Evolutionary conservation across 1,140 invertebrate genomes (phyloP), one percentile per base, ranked within the genome.

Genomic region (Pseudomyrmex sp.): DNA sequence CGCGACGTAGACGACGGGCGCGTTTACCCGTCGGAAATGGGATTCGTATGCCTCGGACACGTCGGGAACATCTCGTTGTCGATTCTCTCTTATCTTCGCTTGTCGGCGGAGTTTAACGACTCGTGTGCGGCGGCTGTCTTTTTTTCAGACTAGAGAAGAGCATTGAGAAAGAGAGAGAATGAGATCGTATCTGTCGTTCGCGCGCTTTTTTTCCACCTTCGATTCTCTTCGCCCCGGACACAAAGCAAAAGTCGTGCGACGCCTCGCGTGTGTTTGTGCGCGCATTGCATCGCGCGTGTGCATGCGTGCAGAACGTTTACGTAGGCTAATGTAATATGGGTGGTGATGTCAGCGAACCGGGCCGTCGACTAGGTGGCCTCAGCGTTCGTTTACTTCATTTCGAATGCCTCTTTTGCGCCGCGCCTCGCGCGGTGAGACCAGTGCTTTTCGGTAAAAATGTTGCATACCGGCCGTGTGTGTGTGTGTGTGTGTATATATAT

Each of bases 281-380:
- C 23, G 58, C 23, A 10, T 58, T 20, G 58, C 18, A 20, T 23
- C 35, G 50, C 35, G 62, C 10, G 56, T 46, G 65, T 68, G 62
- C 61, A 23, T 72, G 20, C 50, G 44, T 52, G 46, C 75, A 83
- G 86, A 90, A 87, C 88, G 86, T 91, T 91, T 90, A 91, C 91
- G 90, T 86, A 90, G 91, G 90, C 88, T 88, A 91, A 91, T 91
- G 89, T 92, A 91, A 91, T 91, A 91, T 61, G 77, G 80, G 86
- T 85, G 85, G 77, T 92, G 91, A 92, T 92, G 92, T 92, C 91
- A 91, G 77, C 85, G 74, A 85, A 79, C 61, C 50, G 63, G 48
- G 61, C 63, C 50, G 26, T 13, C 54, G 69, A n/a, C 54, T 77
- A 85, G 86, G 86, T 82, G 74, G 65, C 52, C 73, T 54, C 50